Evolutionary conservation across 2,797 vertebrate species (phyloP).

Genomic region (Hybognathus amarus): DNA sequence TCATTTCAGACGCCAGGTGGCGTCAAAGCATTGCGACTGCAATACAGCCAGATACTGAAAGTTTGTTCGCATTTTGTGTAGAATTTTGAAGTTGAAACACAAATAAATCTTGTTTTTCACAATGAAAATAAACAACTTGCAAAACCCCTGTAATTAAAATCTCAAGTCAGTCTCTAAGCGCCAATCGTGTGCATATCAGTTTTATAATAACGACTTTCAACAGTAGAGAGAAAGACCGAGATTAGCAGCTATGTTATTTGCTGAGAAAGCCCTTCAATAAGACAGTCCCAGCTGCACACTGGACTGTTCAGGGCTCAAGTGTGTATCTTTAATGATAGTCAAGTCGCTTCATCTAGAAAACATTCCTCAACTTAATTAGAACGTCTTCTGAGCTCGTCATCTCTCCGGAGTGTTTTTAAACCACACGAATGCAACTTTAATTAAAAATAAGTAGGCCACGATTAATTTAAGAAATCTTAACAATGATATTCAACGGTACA

Average conservation of each 20-base stretch:
- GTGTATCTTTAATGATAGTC: constrained; percentile 43
- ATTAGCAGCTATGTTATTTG: constrained; percentile 35
- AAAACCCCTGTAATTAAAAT: constrained; percentile 10
- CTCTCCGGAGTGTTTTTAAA: constrained; percentile 67
- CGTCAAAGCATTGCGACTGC: constrained; percentile 13
- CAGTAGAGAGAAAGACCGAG: neutral
- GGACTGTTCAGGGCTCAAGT: constrained; percentile 31
- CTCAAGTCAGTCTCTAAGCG: constrained; percentile 21
- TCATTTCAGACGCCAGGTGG: constrained; percentile 41
- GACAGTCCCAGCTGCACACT: constrained; percentile 39
- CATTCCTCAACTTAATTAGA: constrained; percentile 64
- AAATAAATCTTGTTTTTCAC: constrained; percentile 15
- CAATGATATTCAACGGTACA: constrained; percentile 63
- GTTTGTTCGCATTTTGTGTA: neutral
- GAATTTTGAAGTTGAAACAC: constrained; percentile 14
- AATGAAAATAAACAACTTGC: constrained; percentile 5
- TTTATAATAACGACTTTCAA: neutral
- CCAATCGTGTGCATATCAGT: constrained; percentile 11
- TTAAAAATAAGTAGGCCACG: constrained; percentile 77
- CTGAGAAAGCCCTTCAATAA: constrained; percentile 34
- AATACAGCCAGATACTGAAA: neutral
- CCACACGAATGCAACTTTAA: constrained; percentile 73
- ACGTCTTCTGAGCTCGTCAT: constrained; percentile 66
- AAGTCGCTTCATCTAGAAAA: constrained; percentile 67
- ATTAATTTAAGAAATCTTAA: constrained; percentile 70